These are phyloP conservation scores for silkworm (Bombyx mori) DNA, from an alignment of 1,140 invertebrate species.

Conservation along the genomic window DNA sequence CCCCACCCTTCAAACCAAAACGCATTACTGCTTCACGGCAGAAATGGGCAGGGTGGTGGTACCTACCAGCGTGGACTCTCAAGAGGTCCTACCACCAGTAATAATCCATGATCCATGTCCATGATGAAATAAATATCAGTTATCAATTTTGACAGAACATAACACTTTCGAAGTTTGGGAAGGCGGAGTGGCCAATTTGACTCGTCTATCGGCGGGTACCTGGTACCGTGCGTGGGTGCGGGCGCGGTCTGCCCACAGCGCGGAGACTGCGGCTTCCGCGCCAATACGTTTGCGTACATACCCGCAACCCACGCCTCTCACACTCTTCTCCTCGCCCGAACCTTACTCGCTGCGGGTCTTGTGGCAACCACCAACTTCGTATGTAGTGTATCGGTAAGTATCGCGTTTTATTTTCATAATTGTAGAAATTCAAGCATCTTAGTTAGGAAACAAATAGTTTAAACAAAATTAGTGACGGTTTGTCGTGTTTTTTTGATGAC, in stretches of 20 bases:
- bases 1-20: too few relatives aligned
- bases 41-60: too few relatives aligned
- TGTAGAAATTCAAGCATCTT: too few relatives aligned
- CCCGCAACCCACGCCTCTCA: slow-evolving; percentile 77
- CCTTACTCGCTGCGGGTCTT: slow-evolving; percentile 74
- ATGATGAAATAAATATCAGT: too few relatives aligned
- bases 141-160: slow-evolving; percentile 35
- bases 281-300: slow-evolving; percentile 76
- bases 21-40: too few relatives aligned
- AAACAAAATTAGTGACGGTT: too few relatives aligned
- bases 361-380: slow-evolving; percentile 73
- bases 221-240: slow-evolving; percentile 79
- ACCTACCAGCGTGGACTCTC: too few relatives aligned
- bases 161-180: slow-evolving; percentile 51
- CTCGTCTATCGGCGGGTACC: slow-evolving; percentile 68
- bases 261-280: slow-evolving; percentile 76
- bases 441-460: too few relatives aligned
- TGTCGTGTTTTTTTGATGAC: too few relatives aligned
- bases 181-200: slow-evolving; percentile 54
- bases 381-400: slow-evolving; percentile 32
- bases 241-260: slow-evolving; percentile 79
- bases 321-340: slow-evolving; percentile 27
- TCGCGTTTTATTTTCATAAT: too few relatives aligned
- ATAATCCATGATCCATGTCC: too few relatives aligned
- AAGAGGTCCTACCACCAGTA: too few relatives aligned